Conservation (phyloP, 2,797 vertebrate genomes). For the Micropoecilia bifurca region DNA sequence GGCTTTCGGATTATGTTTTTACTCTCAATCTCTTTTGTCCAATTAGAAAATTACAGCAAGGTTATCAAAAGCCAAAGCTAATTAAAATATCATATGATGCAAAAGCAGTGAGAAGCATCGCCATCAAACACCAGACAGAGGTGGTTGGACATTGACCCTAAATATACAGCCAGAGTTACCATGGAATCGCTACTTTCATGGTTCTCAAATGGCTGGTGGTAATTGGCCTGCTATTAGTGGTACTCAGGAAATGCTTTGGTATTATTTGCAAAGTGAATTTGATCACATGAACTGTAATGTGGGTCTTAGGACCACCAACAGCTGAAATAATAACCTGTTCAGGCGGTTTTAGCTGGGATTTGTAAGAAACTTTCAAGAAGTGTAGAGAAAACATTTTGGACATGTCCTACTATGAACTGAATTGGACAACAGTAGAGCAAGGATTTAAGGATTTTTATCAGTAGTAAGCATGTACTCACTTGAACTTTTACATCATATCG, state of each 20-base stretch:
- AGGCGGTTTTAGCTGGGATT: not conserved
- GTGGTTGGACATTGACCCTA: not conserved
- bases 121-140: not conserved
- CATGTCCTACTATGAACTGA: not conserved
- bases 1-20: conserved; percentile 32
- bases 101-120: not conserved
- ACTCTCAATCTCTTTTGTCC: conserved; percentile 19
- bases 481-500: not conserved
- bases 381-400: not conserved
- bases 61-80: conserved; percentile 7
- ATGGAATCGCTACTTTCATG: not conserved
- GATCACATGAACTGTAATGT: not conserved
- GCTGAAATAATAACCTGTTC: not conserved
- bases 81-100: not conserved
- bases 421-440: not conserved
- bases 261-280: not conserved
- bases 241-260: not conserved
- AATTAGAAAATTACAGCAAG: conserved; percentile 13
- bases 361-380: not conserved
- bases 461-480: not conserved
- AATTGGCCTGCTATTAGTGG: not conserved
- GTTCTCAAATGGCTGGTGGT: not conserved
- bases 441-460: not conserved
- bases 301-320: not conserved
- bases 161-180: not conserved